A percentile compares a stretch with the other conserved stretches of the same genome.
These are phyloP conservation scores for Ophion costatus DNA, from an alignment of 2,888 invertebrate genomes.

Conservation along the genomic window DNA sequence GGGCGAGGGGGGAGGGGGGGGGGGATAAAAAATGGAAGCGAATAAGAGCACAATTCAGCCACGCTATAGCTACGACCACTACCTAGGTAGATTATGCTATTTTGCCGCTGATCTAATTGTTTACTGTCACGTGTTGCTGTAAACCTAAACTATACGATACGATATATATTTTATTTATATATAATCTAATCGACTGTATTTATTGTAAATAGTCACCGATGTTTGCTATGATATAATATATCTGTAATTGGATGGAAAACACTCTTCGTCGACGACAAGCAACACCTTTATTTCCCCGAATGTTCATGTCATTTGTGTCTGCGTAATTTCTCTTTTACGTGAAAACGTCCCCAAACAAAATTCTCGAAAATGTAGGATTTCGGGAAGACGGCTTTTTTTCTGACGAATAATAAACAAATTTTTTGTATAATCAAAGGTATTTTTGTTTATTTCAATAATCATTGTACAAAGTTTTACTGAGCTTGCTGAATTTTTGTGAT, in stretches of 20 bases:
- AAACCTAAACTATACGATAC: slow-evolving; percentile 80
- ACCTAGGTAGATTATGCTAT: slow-evolving; percentile 82
- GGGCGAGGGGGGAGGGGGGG: slow-evolving; percentile 36
- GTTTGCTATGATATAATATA: slow-evolving; percentile 83
- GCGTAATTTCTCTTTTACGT: no score
- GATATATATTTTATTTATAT: slow-evolving; percentile 83
- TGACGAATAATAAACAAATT: neutral
- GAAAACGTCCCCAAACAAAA: no score
- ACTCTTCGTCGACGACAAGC: slow-evolving; percentile 68
- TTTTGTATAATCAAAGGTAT: neutral
- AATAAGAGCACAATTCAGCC: slow-evolving; percentile 74
- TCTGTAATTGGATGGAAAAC: slow-evolving; percentile 81
- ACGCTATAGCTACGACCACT: slow-evolving; percentile 81
- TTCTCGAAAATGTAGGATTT: no score
- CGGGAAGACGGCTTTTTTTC: neutral
- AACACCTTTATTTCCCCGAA: slow-evolving; percentile 67
- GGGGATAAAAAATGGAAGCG: slow-evolving; percentile 58
- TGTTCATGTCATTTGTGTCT: slow-evolving; percentile 71
- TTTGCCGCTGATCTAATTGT: slow-evolving; percentile 83
- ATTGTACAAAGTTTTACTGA: neutral
- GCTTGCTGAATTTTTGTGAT: neutral
- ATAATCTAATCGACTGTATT: slow-evolving; percentile 82
- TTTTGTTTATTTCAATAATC: neutral
- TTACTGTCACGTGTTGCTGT: slow-evolving; percentile 83
- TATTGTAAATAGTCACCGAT: slow-evolving; percentile 83